Evolutionary conservation across 2,797 vertebrate species (phyloP), one percentile per base, ranked within the genome.

Genomic region (Dendrocincla tyrannina): DNA sequence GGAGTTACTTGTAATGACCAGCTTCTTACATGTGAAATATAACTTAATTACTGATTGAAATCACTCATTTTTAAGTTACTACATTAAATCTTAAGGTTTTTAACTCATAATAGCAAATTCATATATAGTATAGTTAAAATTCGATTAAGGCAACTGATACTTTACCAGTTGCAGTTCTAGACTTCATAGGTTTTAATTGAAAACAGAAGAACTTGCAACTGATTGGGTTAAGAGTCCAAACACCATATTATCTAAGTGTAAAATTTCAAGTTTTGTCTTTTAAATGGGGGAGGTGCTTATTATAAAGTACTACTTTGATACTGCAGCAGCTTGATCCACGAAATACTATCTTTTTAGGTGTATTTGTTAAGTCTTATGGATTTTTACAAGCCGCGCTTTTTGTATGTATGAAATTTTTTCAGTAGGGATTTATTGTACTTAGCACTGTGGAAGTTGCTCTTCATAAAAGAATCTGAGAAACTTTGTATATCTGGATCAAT

Each of bases 331-430:
- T 80, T 73, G 66, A 44, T 76, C 42, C 19, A 35, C 32, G 63
- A 37, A 85, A 32, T 95, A 85, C 6, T 68, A 20, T 41, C 77
- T 86, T 53, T 73, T 90, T 35, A 62, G 52, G 32, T 88, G 62
- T 94, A 49, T 95, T 94, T 92, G 78, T 88, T 78, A 93, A 93
- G 88, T 85, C 59, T 72, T 83, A n/a, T 0, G 2, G 39, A 41
- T 95, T 78, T 94, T 91, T 96, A 95, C 62, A 88, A 90, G 46
- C 50, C 89, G 58, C 96, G 46, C 20, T 94, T 67, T 85, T 70
- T 91, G 63, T 94, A 52, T 79, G 12, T 97, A n/a, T 81, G 92
- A 70, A 96, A 85, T 74, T 89, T 18, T 13, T 77, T 96, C 75
- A 72, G 89, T 90, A 85, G 42, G 33, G 77, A 52, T 97, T 89